Base-by-base conservation (phyloP, 1,140 invertebrate species). In the Rhagoletis zephyria region DNA sequence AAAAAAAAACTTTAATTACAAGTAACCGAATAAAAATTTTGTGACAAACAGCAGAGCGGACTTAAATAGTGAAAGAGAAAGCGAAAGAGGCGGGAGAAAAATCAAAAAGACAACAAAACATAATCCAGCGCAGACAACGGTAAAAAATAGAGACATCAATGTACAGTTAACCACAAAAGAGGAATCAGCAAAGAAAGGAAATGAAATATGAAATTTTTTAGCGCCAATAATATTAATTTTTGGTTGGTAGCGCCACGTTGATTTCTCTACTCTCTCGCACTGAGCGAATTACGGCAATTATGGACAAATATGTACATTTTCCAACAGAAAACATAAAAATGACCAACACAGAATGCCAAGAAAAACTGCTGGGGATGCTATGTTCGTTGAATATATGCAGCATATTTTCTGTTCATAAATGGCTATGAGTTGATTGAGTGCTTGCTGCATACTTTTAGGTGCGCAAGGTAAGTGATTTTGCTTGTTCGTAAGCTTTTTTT, bases 1-100 rank as follows among this genome's bases (percentile, higher is more conserved):
- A 30, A 30, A 30, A 30, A 30, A 74, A 48, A 74, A 74, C 16
- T 74, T 74, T 74, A 74, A 74, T 74, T 74, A 74, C 67, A 45
- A 74, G 67, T 74, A 16, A 74, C 67, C 14, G 42, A 4, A 14
- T 74, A 74, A 4, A 10, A 14, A 14, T 63, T 63, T 63, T 63
- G 61, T 12, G 30, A 30, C 12, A 14, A 14, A 63, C 12, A 63
- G 61, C 10, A n/a, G 42, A 40, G 42, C 42, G 10, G 67, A 74
- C 30, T 16, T 4, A 74, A 74, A 12, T 56, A 56, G 1, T 56
- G 51, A 56, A 56, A 48, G 42, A 45, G 67, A 74, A 45, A 45
- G 42, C 4, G 40, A 45, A 74, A 74, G 51, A 56, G 42, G 45
- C 14, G 42, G 14, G 0, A 10, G 10, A 48, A 6, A 74, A 74